Base-by-base conservation (phyloP, 2,797 vertebrate genomes). In the Carduelis carduelis region DNA sequence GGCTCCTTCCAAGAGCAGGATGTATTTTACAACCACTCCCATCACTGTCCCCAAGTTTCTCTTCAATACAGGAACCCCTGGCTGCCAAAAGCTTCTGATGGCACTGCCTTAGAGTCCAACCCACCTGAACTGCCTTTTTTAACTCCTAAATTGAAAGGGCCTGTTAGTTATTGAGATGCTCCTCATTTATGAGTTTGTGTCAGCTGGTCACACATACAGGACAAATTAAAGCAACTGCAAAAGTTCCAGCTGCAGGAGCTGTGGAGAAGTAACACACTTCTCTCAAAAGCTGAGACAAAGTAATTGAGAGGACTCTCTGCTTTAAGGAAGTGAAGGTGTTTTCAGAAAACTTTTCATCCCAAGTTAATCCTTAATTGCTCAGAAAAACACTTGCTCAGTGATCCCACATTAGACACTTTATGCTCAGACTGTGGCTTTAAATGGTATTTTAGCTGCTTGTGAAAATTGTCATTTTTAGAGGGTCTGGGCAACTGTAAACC, bases 291-390 rank as follows among this genome's bases (percentile, higher is more conserved):
- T 68, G 35, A 83, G 75, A 52, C 57, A 82, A 90, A 49, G 56
- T 85, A 95, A 85, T 61, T 18, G 37, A 52, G 37, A 75, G n/a
- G 68, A 86, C 19, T 68, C 19, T 68, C 68, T 92, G 30, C 66
- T 89, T 82, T 88, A 53, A 90, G 57, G 17, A 96, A 95, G 43
- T 74, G 1, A 90, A 91, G 24, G 39, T 87, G 52, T 84, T 94
- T 91, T 81, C 83, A 55, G 68, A 66, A 96, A 93, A 81, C 66
- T 75, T 90, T 66, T 95, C 26, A 64, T 94, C 24, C 55, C 34
- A 90, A 55, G 44, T 17, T 91, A 84, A 52, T 82, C 46, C 57
- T 69, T 88, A 65, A 89, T 93, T 93, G n/a, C 19, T 93, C 44
- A 86, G 93, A 89, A 95, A 97, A 96, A 72, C 41, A 19, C 35